Conservation (phyloP, 1,140 invertebrate genomes). For the Drosophila cardini region DNA sequence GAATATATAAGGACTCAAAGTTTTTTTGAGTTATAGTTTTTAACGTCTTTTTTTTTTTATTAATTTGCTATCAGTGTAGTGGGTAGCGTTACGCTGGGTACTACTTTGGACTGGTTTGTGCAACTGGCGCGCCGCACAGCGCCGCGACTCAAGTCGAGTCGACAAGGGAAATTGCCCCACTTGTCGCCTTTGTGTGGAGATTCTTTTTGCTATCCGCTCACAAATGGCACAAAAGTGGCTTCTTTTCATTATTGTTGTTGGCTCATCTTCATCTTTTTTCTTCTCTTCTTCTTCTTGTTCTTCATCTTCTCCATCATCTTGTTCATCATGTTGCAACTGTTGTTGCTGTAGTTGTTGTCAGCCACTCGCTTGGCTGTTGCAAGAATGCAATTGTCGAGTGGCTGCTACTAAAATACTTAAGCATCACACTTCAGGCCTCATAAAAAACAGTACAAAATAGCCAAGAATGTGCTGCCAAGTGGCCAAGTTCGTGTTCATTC, state of each 20-base stretch:
- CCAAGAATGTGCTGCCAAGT: constrained; percentile 77
- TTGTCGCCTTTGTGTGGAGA: constrained; percentile 73
- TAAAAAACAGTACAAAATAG: constrained; percentile 50
- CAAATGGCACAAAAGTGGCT: constrained; percentile 79
- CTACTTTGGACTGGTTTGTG: constrained; percentile 7
- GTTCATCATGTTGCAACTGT: constrained; percentile 18
- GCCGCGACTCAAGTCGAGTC: constrained; percentile 16
- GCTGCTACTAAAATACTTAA: constrained; percentile 71
- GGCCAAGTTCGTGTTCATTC: constrained; percentile 72
- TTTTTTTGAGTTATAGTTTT: no score
- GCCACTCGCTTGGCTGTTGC: constrained; percentile 36
- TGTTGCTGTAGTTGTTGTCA: constrained; percentile 30
- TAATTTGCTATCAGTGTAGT: no score
- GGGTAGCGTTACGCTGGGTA: background rate
- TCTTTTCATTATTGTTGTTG: constrained; percentile 41
- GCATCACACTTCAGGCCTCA: constrained; percentile 70
- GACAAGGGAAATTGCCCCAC: constrained; percentile 76
- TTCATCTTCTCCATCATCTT: background rate
- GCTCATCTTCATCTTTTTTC: constrained; percentile 10
- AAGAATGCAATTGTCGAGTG: constrained; percentile 76
- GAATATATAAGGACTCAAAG: no score
- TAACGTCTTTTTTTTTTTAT: no score
- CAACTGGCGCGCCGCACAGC: constrained; percentile 5
- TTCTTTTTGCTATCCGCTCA: constrained; percentile 70
- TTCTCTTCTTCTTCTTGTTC: background rate